These are phyloP conservation scores for Neogale vison DNA, from an alignment of 2,113 vertebrate species.

Conservation along the genomic window DNA sequence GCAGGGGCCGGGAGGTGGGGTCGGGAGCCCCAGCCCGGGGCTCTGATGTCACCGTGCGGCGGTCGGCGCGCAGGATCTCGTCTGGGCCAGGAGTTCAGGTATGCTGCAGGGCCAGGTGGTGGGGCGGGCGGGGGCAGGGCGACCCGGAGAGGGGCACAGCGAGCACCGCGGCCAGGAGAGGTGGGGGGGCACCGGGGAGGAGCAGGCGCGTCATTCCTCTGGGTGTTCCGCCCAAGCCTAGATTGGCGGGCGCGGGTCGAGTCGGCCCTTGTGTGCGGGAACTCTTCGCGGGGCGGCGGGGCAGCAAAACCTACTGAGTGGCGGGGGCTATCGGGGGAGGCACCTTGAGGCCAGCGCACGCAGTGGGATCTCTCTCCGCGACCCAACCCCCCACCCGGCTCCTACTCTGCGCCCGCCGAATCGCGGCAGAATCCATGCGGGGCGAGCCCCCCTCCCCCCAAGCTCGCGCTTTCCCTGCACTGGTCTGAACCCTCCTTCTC, in stretches of 20 bases:
- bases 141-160: no score
- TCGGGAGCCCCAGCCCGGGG: conserved; percentile 6
- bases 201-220: neutral
- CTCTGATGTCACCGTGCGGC: conserved; percentile 61
- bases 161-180: neutral
- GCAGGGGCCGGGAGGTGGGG: conserved; percentile 62
- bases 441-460: fast-evolving
- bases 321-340: neutral
- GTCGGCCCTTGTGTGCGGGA: neutral
- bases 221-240: neutral
- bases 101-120: neutral
- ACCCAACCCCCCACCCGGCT: no score
- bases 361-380: neutral
- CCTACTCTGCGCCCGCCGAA: no score
- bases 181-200: neutral
- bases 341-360: fast-evolving
- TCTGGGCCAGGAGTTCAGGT: conserved; percentile 21
- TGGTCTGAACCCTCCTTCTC: neutral
- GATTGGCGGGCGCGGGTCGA: no score
- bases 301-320: neutral
- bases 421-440: neutral
- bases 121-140: neutral
- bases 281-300: neutral
- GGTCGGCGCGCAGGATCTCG: neutral
- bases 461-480: neutral